Evolutionary conservation across 2,797 vertebrate species (phyloP).

Genomic region (Oophaga sylvatica): DNA sequence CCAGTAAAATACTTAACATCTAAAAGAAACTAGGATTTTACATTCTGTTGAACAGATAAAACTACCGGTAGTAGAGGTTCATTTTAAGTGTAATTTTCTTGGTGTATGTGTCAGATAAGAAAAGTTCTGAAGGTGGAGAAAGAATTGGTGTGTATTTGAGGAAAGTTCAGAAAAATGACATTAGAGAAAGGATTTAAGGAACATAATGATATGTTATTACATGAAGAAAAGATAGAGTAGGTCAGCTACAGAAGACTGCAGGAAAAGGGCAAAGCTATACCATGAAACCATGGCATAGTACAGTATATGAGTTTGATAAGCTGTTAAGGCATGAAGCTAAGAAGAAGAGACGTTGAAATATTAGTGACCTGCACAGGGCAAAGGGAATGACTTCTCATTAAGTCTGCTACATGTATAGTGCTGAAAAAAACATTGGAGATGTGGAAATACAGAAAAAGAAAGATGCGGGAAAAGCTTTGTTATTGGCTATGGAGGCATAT

Average conservation of each 20-base stretch:
- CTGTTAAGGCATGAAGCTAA: neutral
- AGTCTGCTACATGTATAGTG: neutral
- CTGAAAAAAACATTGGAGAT: neutral
- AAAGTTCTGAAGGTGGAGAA: neutral
- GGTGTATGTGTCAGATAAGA: neutral
- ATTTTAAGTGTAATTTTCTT: neutral
- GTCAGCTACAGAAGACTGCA: neutral
- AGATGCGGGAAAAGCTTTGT: neutral
- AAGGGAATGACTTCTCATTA: neutral
- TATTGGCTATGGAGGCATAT: neutral
- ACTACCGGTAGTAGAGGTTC: neutral
- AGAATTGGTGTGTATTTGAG: neutral
- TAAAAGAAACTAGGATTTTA: neutral
- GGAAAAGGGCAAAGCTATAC: neutral
- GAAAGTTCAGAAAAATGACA: neutral
- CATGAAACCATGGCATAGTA: neutral
- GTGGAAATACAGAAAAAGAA: neutral
- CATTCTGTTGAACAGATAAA: neutral
- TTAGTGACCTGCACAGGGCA: neutral
- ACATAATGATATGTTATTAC: neutral
- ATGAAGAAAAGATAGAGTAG: neutral
- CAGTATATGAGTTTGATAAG: neutral
- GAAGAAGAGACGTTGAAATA: neutral
- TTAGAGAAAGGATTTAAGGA: neutral
- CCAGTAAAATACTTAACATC: neutral